Conservation (phyloP, 2,113 vertebrate genomes). For the Epinephelus fuscoguttatus region DNA sequence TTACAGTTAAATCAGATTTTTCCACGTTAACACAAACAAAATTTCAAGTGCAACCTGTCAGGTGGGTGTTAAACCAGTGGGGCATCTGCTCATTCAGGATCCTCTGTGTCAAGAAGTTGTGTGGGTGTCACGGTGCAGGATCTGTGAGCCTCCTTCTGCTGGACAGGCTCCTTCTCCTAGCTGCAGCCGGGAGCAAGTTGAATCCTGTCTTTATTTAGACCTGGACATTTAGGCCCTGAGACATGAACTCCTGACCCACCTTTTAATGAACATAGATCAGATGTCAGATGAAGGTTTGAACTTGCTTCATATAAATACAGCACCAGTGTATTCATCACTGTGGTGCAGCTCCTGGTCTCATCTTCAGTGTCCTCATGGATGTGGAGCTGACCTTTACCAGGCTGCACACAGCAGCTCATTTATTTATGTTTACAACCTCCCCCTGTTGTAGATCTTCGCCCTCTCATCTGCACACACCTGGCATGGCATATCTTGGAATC, state of each 20-base stretch:
- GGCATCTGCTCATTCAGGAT: background rate
- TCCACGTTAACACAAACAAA: background rate
- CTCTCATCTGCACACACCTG: background rate
- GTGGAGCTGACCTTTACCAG: conserved; percentile 48
- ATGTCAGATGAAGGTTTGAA: conserved; percentile 69
- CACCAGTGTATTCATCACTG: background rate
- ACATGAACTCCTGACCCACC: conserved; percentile 80
- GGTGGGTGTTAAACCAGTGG: conserved; percentile 11
- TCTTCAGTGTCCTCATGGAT: conserved; percentile 6
- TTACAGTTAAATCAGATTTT: background rate
- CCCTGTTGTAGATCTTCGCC: conserved; percentile 4
- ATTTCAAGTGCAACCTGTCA: conserved; percentile 12
- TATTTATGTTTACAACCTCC: conserved; percentile 9
- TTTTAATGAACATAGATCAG: conserved; percentile 78
- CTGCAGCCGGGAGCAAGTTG: conserved; percentile 59
- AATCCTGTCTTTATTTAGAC: conserved; percentile 81
- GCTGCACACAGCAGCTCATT: conserved; percentile 23
- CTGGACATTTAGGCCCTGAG: conserved; percentile 72
- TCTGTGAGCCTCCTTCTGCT: conserved; percentile 14
- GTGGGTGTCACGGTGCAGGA: conserved; percentile 22
- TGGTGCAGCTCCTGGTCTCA: background rate
- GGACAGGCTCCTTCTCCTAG: conserved; percentile 58
- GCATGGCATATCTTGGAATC: conserved; percentile 33
- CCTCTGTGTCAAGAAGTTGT: conserved; percentile 5
- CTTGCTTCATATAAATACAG: conserved; percentile 40